These are phyloP conservation scores for Leptosomus discolor DNA, from an alignment of 2,113 vertebrate genomes.

Conservation along the genomic window DNA sequence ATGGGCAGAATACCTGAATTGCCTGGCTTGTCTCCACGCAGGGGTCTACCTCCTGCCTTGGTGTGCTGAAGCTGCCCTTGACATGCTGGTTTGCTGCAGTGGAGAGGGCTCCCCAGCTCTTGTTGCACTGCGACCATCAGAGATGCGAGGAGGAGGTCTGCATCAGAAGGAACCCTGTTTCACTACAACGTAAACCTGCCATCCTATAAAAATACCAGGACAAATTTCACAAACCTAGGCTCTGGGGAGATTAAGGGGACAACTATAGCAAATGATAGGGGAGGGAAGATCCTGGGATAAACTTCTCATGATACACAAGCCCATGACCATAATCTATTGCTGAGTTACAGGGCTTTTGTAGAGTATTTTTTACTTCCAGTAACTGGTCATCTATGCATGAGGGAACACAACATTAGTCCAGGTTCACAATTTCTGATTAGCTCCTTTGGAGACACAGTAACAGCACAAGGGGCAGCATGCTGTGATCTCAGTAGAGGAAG, in stretches of 20 bases:
- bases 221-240: not conserved
- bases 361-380: not conserved
- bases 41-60: not conserved
- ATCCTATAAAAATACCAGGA: not conserved
- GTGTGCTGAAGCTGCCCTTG: not conserved
- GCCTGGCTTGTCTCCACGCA: not conserved
- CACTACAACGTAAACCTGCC: not conserved
- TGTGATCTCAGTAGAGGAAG: not conserved
- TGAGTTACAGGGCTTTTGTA: not conserved
- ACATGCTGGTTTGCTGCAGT: not conserved
- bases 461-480: not conserved
- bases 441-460: not conserved
- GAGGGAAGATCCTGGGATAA: not conserved
- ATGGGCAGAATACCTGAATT: not conserved
- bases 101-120: not conserved
- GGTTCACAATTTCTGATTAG: not conserved
- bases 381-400: not conserved
- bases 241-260: not conserved
- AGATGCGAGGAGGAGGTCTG: not conserved
- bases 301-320: rapidly evolving
- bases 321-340: rapidly evolving
- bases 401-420: not conserved
- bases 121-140: not conserved
- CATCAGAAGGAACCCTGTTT: not conserved
- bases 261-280: not conserved